Evolutionary conservation across 2,888 invertebrate species (phyloP).

Genomic region (Agriotes lineatus): DNA sequence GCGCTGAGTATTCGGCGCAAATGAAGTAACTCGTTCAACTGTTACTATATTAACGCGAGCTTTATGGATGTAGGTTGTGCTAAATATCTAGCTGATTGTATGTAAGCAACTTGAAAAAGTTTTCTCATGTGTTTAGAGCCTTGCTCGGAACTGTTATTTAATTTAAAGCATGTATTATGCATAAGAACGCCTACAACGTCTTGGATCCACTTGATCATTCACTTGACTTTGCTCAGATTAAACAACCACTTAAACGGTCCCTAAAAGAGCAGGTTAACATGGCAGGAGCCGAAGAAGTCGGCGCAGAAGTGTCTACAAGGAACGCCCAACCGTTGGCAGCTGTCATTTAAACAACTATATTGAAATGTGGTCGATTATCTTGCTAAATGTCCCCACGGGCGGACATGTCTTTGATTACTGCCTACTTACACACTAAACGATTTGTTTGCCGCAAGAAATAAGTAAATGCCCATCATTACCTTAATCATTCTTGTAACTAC

Average conservation of each 20-base stretch:
- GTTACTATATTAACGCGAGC: no score
- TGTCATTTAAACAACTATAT: constrained; percentile 49
- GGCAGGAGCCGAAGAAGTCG: constrained; percentile 34
- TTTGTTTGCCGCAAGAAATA: constrained; percentile 56
- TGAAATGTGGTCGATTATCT: constrained; percentile 53
- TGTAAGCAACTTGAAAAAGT: no score
- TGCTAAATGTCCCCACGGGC: constrained; percentile 59
- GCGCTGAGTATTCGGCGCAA: no score
- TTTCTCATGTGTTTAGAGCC: no score
- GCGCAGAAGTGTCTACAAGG: constrained; percentile 44
- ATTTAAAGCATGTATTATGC: constrained; percentile 51
- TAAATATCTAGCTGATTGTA: no score
- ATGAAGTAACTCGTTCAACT: no score
- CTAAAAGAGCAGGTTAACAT: constrained; percentile 34
- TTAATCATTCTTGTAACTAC: constrained; percentile 42
- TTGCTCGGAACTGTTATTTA: no score
- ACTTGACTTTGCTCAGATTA: constrained; percentile 32
- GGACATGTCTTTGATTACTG: constrained; percentile 51
- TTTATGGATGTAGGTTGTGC: no score
- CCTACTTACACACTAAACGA: constrained; percentile 55
- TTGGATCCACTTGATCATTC: constrained; percentile 44
- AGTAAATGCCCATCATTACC: constrained; percentile 57
- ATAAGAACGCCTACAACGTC: constrained; percentile 48
- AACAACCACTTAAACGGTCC: constrained; percentile 39
- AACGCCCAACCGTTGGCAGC: constrained; percentile 48